A percentile compares a stretch with the other conserved stretches of the same genome.
Conservation (phyloP, 2,888 invertebrate species). For the Agrotis exclamationis region DNA sequence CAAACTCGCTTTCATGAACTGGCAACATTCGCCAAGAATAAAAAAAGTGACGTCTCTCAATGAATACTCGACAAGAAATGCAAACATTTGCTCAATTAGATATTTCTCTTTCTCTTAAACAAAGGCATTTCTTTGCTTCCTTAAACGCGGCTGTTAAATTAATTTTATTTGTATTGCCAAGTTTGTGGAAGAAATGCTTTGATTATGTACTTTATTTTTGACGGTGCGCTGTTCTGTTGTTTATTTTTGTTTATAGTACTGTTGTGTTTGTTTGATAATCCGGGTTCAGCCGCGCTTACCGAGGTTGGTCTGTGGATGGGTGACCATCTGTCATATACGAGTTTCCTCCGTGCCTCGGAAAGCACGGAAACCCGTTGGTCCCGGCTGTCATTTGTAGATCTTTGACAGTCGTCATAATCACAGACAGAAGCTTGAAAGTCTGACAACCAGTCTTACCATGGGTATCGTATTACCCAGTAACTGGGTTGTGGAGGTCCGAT, state of each 20-base stretch:
- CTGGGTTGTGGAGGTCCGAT: too few species aligned
- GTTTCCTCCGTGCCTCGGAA: too few species aligned
- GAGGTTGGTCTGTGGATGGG: too few species aligned
- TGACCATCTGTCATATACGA: too few species aligned
- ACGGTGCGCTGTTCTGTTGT: not conserved
- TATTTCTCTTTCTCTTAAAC: constrained; percentile 18
- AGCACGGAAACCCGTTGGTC: too few species aligned
- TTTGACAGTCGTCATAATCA: too few species aligned
- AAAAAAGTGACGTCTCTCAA: constrained; percentile 9
- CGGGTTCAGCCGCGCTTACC: too few species aligned
- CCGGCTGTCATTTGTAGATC: too few species aligned
- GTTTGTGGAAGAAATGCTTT: constrained; percentile 21
- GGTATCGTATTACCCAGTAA: too few species aligned
- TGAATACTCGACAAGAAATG: constrained; percentile 25
- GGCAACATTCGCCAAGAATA: not conserved
- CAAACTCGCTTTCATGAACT: not conserved
- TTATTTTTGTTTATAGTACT: constrained; percentile 4
- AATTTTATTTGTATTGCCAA: constrained; percentile 37
- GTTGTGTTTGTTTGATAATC: not conserved
- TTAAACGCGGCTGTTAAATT: constrained; percentile 39
- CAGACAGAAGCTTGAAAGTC: too few species aligned
- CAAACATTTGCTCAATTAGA: constrained; percentile 31
- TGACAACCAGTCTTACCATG: too few species aligned
- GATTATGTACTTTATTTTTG: constrained; percentile 6
- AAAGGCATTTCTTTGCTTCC: constrained; percentile 29